Conservation (phyloP, 2,113 vertebrate species). For the Pterocles orientalis region DNA sequence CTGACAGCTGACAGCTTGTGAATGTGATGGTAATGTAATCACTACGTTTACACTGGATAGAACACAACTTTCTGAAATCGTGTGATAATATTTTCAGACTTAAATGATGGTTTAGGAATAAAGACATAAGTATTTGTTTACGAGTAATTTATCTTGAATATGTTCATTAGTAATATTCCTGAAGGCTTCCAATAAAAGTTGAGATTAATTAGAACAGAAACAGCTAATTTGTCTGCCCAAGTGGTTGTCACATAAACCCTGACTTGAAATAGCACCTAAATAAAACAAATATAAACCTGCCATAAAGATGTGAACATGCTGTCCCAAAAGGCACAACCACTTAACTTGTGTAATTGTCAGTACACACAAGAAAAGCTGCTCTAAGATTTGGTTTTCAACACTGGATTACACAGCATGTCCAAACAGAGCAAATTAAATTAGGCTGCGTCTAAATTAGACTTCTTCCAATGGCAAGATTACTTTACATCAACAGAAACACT, state of each 20-base stretch:
- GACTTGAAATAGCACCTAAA: constrained; percentile 70
- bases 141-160: constrained; percentile 54
- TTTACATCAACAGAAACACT: constrained; percentile 57
- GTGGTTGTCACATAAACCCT: constrained; percentile 41
- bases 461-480: constrained; percentile 67
- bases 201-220: constrained; percentile 70
- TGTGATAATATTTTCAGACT: constrained; percentile 49
- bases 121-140: constrained; percentile 68
- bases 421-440: constrained; percentile 81
- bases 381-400: constrained; percentile 67
- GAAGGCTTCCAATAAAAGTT: constrained; percentile 34
- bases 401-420: constrained; percentile 64
- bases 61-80: constrained; percentile 34
- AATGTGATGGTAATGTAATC: constrained; percentile 64
- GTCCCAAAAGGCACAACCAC: constrained; percentile 55
- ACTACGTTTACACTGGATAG: constrained; percentile 58
- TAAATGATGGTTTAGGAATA: constrained; percentile 51
- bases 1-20: constrained; percentile 67
- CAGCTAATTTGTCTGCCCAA: constrained; percentile 59
- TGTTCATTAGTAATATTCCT: constrained; percentile 66
- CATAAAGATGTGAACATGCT: constrained; percentile 18
- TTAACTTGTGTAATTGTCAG: constrained; percentile 65
- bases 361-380: constrained; percentile 60
- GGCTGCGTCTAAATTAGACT: constrained; percentile 71
- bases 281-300: constrained; percentile 66